phyloP scores from a whole-genome alignment of 2,113 vertebrate species.

The Pogona vitticeps region DNA sequence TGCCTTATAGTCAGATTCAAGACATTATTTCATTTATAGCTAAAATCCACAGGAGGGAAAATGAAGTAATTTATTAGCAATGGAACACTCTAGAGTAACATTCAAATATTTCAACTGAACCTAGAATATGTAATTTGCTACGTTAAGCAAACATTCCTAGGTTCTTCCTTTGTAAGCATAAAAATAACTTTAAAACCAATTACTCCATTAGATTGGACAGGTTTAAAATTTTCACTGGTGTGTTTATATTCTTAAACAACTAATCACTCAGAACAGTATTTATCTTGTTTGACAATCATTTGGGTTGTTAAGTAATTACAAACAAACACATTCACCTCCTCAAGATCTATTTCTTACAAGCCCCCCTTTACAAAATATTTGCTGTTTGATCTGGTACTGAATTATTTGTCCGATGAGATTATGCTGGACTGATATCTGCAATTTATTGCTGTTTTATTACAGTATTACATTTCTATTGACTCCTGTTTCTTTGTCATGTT shows the following conservation, averaged over 20 bases:
- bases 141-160: neutral
- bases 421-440: neutral
- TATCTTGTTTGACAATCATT: constrained; percentile 20
- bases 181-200: constrained; percentile 42
- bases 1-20: constrained; percentile 29
- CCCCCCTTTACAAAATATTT: neutral
- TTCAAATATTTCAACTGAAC: neutral
- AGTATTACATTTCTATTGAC: neutral
- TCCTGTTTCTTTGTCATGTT: neutral
- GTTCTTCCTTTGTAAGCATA: constrained; percentile 37
- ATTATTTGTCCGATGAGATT: constrained; percentile 3
- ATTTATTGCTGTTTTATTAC: neutral
- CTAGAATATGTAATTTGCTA: neutral
- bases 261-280: constrained; percentile 58
- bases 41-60: neutral
- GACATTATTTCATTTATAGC: constrained; percentile 3
- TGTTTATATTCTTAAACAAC: constrained; percentile 40
- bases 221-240: constrained; percentile 42
- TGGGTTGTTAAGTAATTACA: constrained; percentile 18
- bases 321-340: neutral
- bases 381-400: neutral
- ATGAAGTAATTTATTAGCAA: neutral
- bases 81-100: neutral
- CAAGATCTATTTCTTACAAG: neutral
- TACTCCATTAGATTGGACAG: constrained; percentile 43